Evolutionary conservation across 2,113 vertebrate genomes (phyloP), one percentile per base, ranked within the genome.

Genomic region (Anthoscopus minutus): DNA sequence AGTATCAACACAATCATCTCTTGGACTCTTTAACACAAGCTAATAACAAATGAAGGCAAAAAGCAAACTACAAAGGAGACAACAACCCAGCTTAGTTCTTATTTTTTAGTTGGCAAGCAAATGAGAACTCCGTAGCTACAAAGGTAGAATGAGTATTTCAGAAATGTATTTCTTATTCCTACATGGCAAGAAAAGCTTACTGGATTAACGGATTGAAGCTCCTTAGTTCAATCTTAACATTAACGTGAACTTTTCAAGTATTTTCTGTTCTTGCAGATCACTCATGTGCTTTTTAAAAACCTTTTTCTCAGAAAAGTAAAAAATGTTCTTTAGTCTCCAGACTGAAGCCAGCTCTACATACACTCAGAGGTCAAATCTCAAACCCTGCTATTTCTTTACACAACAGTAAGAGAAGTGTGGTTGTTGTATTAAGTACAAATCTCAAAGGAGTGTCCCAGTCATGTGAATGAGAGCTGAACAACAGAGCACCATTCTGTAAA

Each of bases 401-500:
- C 0, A 21, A 66, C 24, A 30, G 1, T n/a, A 90, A 64, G 67
- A 74, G 54, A 74, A 81, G 31, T 0, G 0, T 5, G 37, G 21
- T 65, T 81, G 51, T 4, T 2, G 1, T n/a, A 67, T 45, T 3
- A 53, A 74, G 28, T 17, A 61, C 27, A 53, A 81, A 94, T 14
- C 47, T 24, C 44, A 12, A 53, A 58, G n/a, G 78, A 81, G 30
- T 60, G 28, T 64, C n/a, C 28, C 69, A 28, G 13, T 23, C 56
- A 66, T 0, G 0, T 20, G 27, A 95, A 16, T 1, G 4, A 4
- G 10, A 88, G 65, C 3, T 81, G 47, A 38, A 57, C 87, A 84
- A 81, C n/a, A 58, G n/a, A 78, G 31, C 40, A 40, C 9, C 25
- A 5, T 22, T 56, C n/a, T 25, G 11, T 11, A 48, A 31, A 45